These are phyloP conservation scores for Fringilla coelebs DNA, from an alignment of 2,797 vertebrate genomes.

Conservation along the genomic window DNA sequence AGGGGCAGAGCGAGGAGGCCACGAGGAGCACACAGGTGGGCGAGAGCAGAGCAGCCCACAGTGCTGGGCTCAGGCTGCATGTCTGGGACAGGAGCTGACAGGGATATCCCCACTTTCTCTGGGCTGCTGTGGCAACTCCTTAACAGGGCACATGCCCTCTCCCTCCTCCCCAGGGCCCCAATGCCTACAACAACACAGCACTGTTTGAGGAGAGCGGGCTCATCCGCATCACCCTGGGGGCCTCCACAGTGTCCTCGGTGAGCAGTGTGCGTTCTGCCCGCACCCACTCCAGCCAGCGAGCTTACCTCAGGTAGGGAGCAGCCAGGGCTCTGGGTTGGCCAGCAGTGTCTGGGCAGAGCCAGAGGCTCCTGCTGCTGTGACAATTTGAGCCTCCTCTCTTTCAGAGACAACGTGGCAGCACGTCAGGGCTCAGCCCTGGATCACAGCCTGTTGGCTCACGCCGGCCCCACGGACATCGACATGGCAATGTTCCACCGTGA, in stretches of 20 bases:
- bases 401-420: constrained; percentile 88
- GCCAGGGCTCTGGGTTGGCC: not conserved
- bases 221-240: constrained; percentile 95
- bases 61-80: not conserved
- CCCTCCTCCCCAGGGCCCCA: constrained; percentile 79
- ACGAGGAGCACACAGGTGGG: constrained; percentile 81
- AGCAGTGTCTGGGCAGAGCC: not conserved
- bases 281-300: constrained; percentile 79
- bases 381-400: not conserved
- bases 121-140: not conserved
- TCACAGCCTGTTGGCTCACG: constrained; percentile 86
- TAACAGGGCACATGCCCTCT: not conserved
- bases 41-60: constrained; percentile 58
- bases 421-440: constrained; percentile 86
- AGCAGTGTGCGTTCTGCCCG: constrained; percentile 90
- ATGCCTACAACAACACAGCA: constrained; percentile 90
- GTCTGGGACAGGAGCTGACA: not conserved
- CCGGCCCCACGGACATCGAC: constrained; percentile 93
- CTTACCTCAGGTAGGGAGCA: constrained; percentile 74
- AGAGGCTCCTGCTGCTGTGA: not conserved
- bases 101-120: fast-evolving
- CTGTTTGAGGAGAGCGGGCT: constrained; percentile 96
- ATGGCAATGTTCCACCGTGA: constrained; percentile 98
- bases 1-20: constrained; percentile 84
- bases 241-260: constrained; percentile 95